phyloP scores from a whole-genome alignment of 2,797 vertebrate genomes.

The Halcyon chelicuti region DNA sequence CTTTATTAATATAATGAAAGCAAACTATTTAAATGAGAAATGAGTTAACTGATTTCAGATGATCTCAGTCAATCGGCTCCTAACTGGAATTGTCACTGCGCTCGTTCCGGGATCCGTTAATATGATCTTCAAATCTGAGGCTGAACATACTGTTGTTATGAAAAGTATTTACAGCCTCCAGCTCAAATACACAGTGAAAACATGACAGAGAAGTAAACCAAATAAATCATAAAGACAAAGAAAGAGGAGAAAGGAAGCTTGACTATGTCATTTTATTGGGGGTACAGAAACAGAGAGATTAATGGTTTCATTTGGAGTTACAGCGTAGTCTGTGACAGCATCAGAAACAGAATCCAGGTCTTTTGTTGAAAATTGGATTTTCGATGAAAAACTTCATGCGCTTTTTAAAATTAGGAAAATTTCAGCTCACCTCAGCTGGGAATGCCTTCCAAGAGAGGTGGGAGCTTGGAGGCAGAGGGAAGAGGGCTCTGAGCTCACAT shows the following conservation, averaged over 20 bases:
- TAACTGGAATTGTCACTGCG: background rate
- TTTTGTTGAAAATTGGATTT: conserved; percentile 50
- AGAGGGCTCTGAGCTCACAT: background rate
- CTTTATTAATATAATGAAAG: conserved; percentile 49
- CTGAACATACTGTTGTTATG: background rate
- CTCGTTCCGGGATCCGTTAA: background rate
- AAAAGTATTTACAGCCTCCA: conserved; percentile 51
- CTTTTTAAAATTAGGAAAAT: conserved; percentile 42
- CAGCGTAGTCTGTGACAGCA: conserved; percentile 26
- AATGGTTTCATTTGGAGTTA: conserved; percentile 63
- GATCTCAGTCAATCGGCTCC: background rate
- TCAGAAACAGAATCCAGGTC: conserved; percentile 50
- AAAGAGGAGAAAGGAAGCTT: conserved; percentile 55
- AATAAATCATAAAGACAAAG: conserved; percentile 70
- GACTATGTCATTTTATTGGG: conserved; percentile 46
- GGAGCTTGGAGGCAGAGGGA: background rate
- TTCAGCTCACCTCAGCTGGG: background rate
- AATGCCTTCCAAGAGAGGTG: background rate
- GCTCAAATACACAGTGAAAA: background rate
- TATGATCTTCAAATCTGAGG: background rate
- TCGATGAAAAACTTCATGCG: conserved; percentile 47
- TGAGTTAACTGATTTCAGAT: conserved; percentile 10
- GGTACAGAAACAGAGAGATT: conserved; percentile 42
- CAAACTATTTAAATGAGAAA: conserved; percentile 38
- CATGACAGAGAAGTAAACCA: conserved; percentile 44